phyloP scores from a whole-genome alignment of 2,113 vertebrate genomes.

The Pipra filicauda region DNA sequence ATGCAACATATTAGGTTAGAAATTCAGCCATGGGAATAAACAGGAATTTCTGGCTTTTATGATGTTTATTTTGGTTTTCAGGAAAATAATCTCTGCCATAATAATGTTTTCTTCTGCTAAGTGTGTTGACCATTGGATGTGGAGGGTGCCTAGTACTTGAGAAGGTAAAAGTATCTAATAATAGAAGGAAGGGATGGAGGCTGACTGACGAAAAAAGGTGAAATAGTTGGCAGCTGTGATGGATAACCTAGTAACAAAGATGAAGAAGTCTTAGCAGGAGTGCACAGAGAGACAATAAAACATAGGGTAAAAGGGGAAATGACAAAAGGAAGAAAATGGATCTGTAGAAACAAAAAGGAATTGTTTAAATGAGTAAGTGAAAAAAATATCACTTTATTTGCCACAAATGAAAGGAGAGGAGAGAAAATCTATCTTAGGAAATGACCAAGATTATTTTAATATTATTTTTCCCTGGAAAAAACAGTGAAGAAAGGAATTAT shows the following conservation, averaged over 20 bases:
- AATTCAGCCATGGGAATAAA: neutral
- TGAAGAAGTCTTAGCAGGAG: slow-evolving; percentile 39
- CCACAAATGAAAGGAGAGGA: neutral
- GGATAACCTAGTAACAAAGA: slow-evolving; percentile 56
- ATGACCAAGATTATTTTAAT: neutral
- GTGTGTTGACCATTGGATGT: neutral
- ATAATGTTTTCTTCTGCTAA: neutral
- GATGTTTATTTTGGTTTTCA: neutral
- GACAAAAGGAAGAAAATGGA: neutral
- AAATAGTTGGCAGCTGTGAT: slow-evolving; percentile 35
- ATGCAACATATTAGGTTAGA: neutral
- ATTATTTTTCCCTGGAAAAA: neutral
- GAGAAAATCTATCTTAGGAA: neutral
- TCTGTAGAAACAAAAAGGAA: neutral
- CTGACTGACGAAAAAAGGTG: neutral
- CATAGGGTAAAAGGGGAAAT: neutral
- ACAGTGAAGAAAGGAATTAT: neutral
- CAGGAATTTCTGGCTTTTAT: neutral
- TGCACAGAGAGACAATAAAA: slow-evolving; percentile 15
- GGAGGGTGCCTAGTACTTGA: neutral
- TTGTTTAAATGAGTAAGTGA: neutral
- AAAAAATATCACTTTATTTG: neutral
- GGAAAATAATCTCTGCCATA: neutral
- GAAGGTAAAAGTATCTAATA: slow-evolving; percentile 18
- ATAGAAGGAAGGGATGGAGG: neutral